These are phyloP conservation scores for Caenorhabditis parvicauda DNA, from an alignment of 2,888 invertebrate genomes.

Conservation along the genomic window DNA sequence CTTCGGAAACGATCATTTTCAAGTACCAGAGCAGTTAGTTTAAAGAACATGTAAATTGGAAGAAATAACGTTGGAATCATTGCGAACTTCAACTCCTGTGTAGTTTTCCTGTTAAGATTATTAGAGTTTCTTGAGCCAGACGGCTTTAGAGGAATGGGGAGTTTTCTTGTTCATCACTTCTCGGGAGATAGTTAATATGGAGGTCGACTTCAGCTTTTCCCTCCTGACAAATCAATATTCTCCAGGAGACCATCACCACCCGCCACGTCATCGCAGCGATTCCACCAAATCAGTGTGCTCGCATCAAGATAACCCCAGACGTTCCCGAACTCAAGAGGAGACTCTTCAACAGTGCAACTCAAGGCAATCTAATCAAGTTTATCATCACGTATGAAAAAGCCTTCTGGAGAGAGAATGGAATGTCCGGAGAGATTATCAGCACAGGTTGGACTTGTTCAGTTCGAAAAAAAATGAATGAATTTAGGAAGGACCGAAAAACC, in stretches of 20 bases:
- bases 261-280: conserved; percentile 34
- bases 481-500: not conserved
- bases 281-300: conserved; percentile 38
- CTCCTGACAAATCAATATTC: conserved; percentile 1
- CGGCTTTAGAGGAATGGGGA: too few relatives aligned
- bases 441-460: conserved; percentile 26
- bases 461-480: conserved; percentile 17
- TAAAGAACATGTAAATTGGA: too few relatives aligned
- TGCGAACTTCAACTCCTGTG: too few relatives aligned
- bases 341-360: conserved; percentile 18
- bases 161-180: too few relatives aligned
- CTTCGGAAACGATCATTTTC: too few relatives aligned
- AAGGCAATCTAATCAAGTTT: conserved; percentile 62
- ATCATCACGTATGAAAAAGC: conserved; percentile 64
- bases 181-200: too few relatives aligned
- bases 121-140: too few relatives aligned
- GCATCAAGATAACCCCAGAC: conserved; percentile 23
- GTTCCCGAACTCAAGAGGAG: conserved; percentile 24
- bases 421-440: conserved; percentile 63
- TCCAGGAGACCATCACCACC: conserved; percentile 7
- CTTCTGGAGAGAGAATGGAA: conserved; percentile 65
- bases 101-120: too few relatives aligned
- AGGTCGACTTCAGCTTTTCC: too few relatives aligned
- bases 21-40: too few relatives aligned
- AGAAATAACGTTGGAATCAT: too few relatives aligned